Evolutionary conservation across 2,113 vertebrate species (phyloP).

Genomic region (Eptatretus burgeri): DNA sequence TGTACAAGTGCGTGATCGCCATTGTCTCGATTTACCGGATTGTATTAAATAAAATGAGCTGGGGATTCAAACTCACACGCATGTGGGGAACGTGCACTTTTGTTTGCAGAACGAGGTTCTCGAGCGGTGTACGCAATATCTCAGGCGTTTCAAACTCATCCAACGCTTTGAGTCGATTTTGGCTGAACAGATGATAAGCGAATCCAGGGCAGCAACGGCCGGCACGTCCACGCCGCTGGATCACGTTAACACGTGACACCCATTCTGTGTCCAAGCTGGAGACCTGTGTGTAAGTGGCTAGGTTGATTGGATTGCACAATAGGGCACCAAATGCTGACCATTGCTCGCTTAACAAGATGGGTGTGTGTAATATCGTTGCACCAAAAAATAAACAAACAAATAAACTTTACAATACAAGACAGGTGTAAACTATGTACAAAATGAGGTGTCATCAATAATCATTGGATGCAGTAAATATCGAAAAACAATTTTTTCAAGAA

Average conservation of each 20-base stretch:
- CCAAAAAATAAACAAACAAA: too few species aligned
- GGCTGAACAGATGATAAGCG: slow-evolving; percentile 63
- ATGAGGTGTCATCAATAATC: too few species aligned
- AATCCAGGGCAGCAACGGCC: slow-evolving; percentile 74
- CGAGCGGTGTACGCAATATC: slow-evolving; percentile 65
- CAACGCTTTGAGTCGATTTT: slow-evolving; percentile 42
- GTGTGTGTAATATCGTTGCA: too few species aligned
- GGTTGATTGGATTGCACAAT: too few species aligned
- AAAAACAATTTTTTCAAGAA: too few species aligned
- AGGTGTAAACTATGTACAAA: too few species aligned
- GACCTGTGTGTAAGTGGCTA: slow-evolving; percentile 21
- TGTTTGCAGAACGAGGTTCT: slow-evolving; percentile 71
- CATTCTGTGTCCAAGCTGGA: slow-evolving; percentile 76
- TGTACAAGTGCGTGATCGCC: not conserved
- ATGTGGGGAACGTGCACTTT: slow-evolving; percentile 70
- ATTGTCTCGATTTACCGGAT: not conserved
- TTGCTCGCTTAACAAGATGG: too few species aligned
- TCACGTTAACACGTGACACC: slow-evolving; percentile 66
- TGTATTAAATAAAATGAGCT: not conserved
- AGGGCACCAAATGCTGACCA: too few species aligned
- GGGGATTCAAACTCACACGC: slow-evolving; percentile 22
- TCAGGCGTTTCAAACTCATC: slow-evolving; percentile 45
- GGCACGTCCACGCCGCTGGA: slow-evolving; percentile 53
- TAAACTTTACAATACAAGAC: too few species aligned
- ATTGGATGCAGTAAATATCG: too few species aligned